A percentile compares a stretch with the other conserved stretches of the same genome.
Evolutionary conservation across 1,140 invertebrate species (phyloP).

Genomic region (Penaeus indicus): DNA sequence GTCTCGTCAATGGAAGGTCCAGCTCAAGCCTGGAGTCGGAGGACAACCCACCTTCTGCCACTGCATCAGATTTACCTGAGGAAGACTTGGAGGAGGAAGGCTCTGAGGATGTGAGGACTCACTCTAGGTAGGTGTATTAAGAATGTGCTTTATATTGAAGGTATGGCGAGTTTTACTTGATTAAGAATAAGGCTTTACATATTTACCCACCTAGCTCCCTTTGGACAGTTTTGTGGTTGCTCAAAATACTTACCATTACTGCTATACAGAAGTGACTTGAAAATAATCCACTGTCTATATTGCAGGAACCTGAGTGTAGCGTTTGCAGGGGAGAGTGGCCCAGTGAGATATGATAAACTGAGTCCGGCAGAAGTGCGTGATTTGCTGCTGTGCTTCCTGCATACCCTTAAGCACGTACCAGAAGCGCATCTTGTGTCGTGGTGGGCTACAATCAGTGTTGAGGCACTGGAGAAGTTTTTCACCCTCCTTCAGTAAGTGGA

Average conservation of each 20-base stretch:
- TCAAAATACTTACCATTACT: no score
- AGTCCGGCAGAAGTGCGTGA: conserved; percentile 84
- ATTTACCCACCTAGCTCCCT: background rate
- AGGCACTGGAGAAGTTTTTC: conserved; percentile 84
- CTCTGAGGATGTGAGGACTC: conserved; percentile 44
- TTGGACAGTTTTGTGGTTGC: no score
- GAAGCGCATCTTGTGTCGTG: conserved; percentile 90
- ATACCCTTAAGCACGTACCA: conserved; percentile 89
- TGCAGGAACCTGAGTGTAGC: conserved; percentile 64
- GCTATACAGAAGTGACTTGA: background rate
- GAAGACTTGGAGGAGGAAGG: conserved; percentile 62
- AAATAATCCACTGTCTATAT: background rate
- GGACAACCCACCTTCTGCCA: conserved; percentile 59
- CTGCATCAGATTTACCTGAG: conserved; percentile 54
- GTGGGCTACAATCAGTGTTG: conserved; percentile 87
- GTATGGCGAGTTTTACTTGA: no score
- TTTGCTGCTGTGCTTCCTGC: conserved; percentile 89
- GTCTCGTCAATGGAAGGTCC: conserved; percentile 63
- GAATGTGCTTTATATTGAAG: background rate
- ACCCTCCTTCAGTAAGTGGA: conserved; percentile 82
- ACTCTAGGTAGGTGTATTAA: conserved; percentile 40
- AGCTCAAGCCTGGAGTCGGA: conserved; percentile 65
- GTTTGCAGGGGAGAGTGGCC: conserved; percentile 63
- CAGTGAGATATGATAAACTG: conserved; percentile 81
- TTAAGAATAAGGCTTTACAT: background rate